Conservation (phyloP, 2,113 vertebrate species). For the Pseudorasbora parva region DNA sequence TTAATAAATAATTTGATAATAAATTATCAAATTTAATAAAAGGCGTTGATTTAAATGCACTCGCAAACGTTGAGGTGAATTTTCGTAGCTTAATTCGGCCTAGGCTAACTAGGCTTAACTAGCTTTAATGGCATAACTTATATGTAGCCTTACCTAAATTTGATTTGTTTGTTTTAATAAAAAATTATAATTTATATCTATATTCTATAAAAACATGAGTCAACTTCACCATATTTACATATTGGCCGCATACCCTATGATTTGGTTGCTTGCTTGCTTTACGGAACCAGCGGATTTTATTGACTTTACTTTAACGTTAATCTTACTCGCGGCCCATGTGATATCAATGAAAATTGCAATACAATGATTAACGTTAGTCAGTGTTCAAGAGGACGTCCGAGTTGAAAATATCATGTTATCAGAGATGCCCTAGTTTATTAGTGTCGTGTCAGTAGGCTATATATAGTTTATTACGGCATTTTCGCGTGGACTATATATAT, state of each 20-base stretch:
- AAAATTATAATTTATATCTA: not conserved
- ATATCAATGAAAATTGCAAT: constrained; percentile 18
- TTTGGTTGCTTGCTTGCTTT: not conserved
- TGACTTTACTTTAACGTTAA: too few species aligned
- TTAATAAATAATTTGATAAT: not conserved
- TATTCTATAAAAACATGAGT: not conserved
- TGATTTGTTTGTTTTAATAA: not conserved
- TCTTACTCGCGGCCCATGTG: constrained; percentile 38
- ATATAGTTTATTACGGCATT: not conserved
- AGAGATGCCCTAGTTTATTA: not conserved
- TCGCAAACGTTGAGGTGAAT: not conserved
- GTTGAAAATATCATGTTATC: not conserved
- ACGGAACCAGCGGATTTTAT: constrained; percentile 17
- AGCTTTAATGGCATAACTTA: not conserved
- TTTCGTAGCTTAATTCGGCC: not conserved
- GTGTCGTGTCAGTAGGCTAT: not conserved
- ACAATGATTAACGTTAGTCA: not conserved
- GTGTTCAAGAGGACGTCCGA: not conserved
- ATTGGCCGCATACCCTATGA: not conserved
- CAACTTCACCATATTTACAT: not conserved
- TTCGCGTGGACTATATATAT: too few species aligned
- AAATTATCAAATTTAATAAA: not conserved
- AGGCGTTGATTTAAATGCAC: not conserved
- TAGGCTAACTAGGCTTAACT: not conserved
- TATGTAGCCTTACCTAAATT: not conserved